Percentiles rank a stretch among this genome's conserved stretches.
Conservation (phyloP, 1,140 invertebrate genomes). For the Wiebesia pumilae region DNA sequence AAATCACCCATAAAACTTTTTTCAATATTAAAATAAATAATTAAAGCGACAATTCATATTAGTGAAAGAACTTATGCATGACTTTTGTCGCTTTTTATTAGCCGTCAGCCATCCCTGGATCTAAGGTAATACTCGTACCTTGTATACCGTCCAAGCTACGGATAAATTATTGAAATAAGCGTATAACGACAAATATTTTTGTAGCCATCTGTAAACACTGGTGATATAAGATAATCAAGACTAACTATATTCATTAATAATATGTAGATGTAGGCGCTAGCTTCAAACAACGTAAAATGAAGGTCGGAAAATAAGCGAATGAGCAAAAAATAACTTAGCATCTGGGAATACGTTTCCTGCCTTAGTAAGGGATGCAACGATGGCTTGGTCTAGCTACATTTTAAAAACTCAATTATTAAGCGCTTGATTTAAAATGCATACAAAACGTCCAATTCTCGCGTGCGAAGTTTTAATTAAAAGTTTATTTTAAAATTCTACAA, state of each 20-base stretch:
- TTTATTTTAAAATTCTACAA: constrained; percentile 46
- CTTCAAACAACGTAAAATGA: not conserved
- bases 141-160: not conserved
- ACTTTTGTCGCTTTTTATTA: not conserved
- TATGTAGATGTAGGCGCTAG: too few species aligned
- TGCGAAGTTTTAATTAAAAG: constrained; percentile 48
- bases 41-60: too few species aligned
- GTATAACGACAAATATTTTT: not conserved
- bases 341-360: constrained; percentile 5
- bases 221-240: not conserved
- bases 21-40: too few species aligned
- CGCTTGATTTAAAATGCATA: constrained; percentile 41
- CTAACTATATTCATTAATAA: not conserved
- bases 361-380: not conserved
- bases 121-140: not conserved
- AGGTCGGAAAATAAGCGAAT: not conserved
- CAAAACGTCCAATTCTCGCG: constrained; percentile 2
- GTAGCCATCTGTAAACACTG: not conserved
- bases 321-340: constrained; percentile 14
- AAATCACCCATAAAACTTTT: too few species aligned
- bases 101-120: not conserved
- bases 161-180: not conserved
- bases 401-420: constrained; percentile 34
- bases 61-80: not conserved
- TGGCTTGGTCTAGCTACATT: not conserved